Evolutionary conservation across 2,797 vertebrate species (phyloP).

Genomic region (Cuculus canorus): DNA sequence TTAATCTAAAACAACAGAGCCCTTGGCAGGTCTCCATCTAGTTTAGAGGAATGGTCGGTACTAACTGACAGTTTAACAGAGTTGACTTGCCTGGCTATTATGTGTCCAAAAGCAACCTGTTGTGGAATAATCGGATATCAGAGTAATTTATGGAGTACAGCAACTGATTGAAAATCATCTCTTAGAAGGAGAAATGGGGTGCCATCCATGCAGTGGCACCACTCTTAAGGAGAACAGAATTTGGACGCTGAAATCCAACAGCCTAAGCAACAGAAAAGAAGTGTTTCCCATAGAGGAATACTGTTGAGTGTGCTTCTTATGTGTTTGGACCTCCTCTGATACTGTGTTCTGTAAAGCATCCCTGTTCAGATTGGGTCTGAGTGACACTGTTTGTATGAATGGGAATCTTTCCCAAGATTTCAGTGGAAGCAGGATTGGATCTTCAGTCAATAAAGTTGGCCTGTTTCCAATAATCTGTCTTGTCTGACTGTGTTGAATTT

Average conservation of each 20-base stretch:
- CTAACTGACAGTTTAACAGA: not conserved
- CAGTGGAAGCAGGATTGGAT: not conserved
- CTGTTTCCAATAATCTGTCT: not conserved
- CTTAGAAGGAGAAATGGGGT: not conserved
- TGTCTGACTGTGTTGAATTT: not conserved
- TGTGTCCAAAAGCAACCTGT: not conserved
- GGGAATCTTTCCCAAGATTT: not conserved
- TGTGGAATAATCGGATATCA: not conserved
- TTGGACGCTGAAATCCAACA: not conserved
- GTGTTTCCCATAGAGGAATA: not conserved
- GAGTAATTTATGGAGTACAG: not conserved
- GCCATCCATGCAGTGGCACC: not conserved
- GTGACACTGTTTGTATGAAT: not conserved
- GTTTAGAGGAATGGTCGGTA: not conserved
- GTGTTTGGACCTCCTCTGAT: not conserved
- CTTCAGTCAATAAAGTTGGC: not conserved
- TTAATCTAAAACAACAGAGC: not conserved
- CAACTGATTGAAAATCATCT: conserved; percentile 6
- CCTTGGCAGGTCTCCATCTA: conserved; percentile 1
- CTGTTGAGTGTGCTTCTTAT: not conserved
- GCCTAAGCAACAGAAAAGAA: not conserved
- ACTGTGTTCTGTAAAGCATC: not conserved
- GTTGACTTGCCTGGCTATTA: not conserved
- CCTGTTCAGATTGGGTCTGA: not conserved
- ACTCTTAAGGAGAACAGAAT: not conserved